Conservation (phyloP, 2,113 vertebrate species). For the Eurypyga helias region DNA sequence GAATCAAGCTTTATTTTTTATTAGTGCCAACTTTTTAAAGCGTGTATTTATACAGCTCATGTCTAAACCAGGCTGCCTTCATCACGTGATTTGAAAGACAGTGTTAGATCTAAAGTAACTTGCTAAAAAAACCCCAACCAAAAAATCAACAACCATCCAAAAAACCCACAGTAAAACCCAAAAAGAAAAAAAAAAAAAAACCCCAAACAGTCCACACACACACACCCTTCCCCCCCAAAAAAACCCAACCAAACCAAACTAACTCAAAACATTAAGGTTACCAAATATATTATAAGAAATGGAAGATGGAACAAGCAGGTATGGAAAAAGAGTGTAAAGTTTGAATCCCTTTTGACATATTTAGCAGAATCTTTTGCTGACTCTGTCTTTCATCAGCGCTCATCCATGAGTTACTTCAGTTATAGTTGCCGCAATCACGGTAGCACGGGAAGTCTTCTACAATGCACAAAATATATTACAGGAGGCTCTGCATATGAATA, state of each 20-base stretch:
- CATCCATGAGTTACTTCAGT: neutral
- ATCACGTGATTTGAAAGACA: neutral
- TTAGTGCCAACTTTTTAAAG: neutral
- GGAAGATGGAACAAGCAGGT: neutral
- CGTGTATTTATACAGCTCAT: neutral
- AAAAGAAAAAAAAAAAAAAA: too few relatives aligned
- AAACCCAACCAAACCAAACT: neutral
- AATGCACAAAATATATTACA: neutral
- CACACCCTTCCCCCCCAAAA: too few relatives aligned
- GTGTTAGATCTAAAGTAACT: neutral
- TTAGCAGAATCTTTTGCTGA: neutral
- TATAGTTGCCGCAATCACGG: neutral
- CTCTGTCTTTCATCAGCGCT: neutral
- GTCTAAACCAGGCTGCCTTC: neutral
- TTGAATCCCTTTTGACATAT: neutral
- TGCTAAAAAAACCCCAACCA: neutral
- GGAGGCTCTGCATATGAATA: neutral
- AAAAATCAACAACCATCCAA: too few relatives aligned
- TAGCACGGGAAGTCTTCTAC: neutral
- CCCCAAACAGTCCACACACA: too few relatives aligned
- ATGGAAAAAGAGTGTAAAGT: neutral
- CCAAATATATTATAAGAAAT: neutral
- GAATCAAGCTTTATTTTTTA: neutral
- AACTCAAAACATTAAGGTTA: neutral
- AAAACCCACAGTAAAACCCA: too few relatives aligned